phyloP scores from a whole-genome alignment of 2,113 vertebrate genomes.

The Pipra filicauda region DNA sequence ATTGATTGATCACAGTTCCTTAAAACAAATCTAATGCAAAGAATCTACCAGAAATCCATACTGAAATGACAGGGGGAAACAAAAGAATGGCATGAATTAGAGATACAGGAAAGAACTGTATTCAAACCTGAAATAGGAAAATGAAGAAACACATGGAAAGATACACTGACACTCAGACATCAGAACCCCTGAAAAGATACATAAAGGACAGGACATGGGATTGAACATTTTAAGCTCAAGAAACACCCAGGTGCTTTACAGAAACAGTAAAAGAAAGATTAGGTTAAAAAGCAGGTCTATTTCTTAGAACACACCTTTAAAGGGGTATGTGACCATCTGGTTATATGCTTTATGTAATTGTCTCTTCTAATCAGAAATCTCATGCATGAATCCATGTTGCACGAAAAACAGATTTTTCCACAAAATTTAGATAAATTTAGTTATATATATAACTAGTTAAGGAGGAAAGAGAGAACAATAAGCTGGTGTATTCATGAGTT shows the following conservation, averaged over 20 bases:
- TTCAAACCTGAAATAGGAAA: not conserved
- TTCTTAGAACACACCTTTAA: not conserved
- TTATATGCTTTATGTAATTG: not conserved
- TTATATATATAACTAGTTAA: not conserved
- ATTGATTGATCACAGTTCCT: not conserved
- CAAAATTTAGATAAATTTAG: not conserved
- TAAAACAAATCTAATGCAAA: not conserved
- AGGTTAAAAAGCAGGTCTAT: not conserved
- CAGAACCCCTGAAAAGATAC: not conserved
- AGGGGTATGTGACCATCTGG: not conserved
- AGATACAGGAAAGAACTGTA: not conserved
- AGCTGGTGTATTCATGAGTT: not conserved
- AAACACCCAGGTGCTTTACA: not conserved
- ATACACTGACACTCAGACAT: not conserved
- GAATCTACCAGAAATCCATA: not conserved
- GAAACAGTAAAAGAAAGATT: not conserved
- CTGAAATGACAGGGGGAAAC: not conserved
- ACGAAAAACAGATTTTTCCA: rapidly evolving
- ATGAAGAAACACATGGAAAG: not conserved
- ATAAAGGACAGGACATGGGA: not conserved
- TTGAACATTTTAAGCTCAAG: not conserved
- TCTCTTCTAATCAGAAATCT: not conserved
- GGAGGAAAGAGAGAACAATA: not conserved
- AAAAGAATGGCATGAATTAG: not conserved
- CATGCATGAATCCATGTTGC: not conserved